Base-by-base conservation (phyloP, 2,113 vertebrate genomes). In the Thoracochromis brauschi region DNA sequence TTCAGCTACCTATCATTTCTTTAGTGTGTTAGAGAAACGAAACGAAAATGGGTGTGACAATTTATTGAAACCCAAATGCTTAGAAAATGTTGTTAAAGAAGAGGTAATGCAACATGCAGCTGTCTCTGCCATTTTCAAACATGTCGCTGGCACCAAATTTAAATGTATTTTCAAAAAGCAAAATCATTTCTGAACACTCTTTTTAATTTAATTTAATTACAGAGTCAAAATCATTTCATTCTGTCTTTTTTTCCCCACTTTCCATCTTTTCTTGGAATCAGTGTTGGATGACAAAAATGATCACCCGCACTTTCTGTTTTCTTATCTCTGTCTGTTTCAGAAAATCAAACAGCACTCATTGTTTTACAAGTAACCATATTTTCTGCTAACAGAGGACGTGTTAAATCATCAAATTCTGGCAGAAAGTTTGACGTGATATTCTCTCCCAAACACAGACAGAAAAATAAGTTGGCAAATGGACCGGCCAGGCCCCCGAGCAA, bases 401-500 rank as follows among this genome's bases (percentile, higher is more conserved):
- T 58, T 78, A 87, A 86, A 88, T 79, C 85, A 84, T 84, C 45
- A 47, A 75, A 83, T 88, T 63, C 60, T 89, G 89, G 92, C 89
- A 90, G 13, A 47, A 86, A 75, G 83, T 88, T 90, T 90, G 89
- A 93, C 55, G 38, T 17, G 53, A 75, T 90, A 68, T 84, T 91
- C 54, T 68, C 58, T 84, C 88, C 81, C 85, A 87, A 88, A 92
- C 85, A 82, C 79, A 82, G 86, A 84, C 84, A 40, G 81, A 87
- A 78, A 91, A 81, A 85, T 55, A 85, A 84, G 89, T 79, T 89
- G 91, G 93, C 89, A 86, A 9, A 54, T 85, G 71, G 80, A 53
- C 8, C 54, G 42, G 88, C 85, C 85, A 87, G 86, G 83, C 86
- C 85, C 92, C 87, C 55, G 60, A 92, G 91, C 90, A 88, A 91